A percentile compares a stretch with the other conserved stretches of the same genome.
Evolutionary conservation across 2,797 vertebrate species (phyloP).

Genomic region (Coregonus sp.): DNA sequence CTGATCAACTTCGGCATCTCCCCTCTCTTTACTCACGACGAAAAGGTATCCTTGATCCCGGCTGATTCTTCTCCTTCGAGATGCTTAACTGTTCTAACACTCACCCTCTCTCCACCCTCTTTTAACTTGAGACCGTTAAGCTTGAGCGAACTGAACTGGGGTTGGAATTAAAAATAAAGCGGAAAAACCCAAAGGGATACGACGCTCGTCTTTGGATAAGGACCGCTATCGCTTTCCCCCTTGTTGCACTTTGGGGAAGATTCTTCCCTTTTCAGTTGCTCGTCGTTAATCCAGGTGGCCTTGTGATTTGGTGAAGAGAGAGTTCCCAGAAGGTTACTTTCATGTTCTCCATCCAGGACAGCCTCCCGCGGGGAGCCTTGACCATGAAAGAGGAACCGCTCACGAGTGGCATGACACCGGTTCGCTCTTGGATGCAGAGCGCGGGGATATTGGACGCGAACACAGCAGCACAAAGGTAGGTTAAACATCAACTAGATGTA

Average conservation of each 20-base stretch:
- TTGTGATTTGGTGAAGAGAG: slow-evolving; percentile 63
- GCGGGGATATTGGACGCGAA: slow-evolving; percentile 92
- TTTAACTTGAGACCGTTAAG: slow-evolving; percentile 70
- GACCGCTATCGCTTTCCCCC: slow-evolving; percentile 63
- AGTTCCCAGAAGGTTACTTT: slow-evolving; percentile 72
- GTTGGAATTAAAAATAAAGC: slow-evolving; percentile 76
- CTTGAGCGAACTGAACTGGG: slow-evolving; percentile 64
- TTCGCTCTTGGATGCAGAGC: slow-evolving; percentile 95
- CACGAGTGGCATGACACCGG: slow-evolving; percentile 88
- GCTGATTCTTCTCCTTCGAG: slow-evolving; percentile 68
- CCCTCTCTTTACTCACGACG: slow-evolving; percentile 63
- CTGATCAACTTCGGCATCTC: slow-evolving; percentile 70
- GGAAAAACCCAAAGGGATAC: slow-evolving; percentile 74
- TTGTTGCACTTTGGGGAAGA: slow-evolving; percentile 72
- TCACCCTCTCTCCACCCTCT: slow-evolving; percentile 66
- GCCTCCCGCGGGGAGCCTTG: slow-evolving; percentile 89
- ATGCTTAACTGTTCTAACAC: slow-evolving; percentile 65
- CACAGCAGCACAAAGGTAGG: slow-evolving; percentile 93
- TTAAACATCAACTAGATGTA: slow-evolving; percentile 50
- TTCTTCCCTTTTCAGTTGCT: slow-evolving; percentile 60
- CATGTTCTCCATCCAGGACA: slow-evolving; percentile 97
- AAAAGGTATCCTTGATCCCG: slow-evolving; percentile 69
- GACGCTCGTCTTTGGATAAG: slow-evolving; percentile 75
- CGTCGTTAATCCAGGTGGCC: slow-evolving; percentile 81
- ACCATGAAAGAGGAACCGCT: slow-evolving; percentile 98